Evolutionary conservation across 2,888 invertebrate species (phyloP), one percentile per base, ranked within the genome.

Genomic region (Anticlea derivata): DNA sequence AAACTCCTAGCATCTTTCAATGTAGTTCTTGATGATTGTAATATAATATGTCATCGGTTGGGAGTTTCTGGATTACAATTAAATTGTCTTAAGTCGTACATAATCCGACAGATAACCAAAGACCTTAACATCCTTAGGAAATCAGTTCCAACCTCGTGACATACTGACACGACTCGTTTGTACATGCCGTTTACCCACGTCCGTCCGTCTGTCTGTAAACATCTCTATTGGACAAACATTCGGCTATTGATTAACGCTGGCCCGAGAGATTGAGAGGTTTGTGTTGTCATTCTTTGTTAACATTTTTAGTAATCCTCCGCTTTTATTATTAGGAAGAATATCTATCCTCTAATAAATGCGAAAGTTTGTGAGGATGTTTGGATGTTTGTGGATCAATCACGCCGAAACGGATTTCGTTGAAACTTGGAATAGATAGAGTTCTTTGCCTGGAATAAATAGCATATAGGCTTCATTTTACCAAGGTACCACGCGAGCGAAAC

Each of bases 191-290:
- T 59, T 45, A 24, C 39, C 8, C 51, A 50, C 50, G 56, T 51
- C 31, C 39, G 34, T 45, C 35, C 46, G 40, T 35, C 34, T 33
- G 53, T 48, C 37, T 30, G 48, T 34, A 11, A 24, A 37, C 50
- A 40, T 33, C 27, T 47, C 29, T 22, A 44, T 23, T 35, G 24
- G 20, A 37, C 17, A 52, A 53, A 55, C 52, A 50, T 22, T 11
- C 31, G 37, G 38, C 20, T 43, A 48, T 58, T 55, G 50, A 55
- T 58, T 50, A 58, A 48, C 55, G 50, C 55, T 13, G 33, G 27
- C 13, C 24, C 27, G 47, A 55, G 41, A 48, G 23, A 46, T 48
- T 50, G 40, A 23, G 35, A 17, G 44, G 29, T 22, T 8, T 23
- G 24, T 39, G 55, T 53, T 53, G 37, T 20, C 22, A 11, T 40